Conservation (phyloP, 2,888 invertebrate species). For the Argynnis bischoffii region DNA sequence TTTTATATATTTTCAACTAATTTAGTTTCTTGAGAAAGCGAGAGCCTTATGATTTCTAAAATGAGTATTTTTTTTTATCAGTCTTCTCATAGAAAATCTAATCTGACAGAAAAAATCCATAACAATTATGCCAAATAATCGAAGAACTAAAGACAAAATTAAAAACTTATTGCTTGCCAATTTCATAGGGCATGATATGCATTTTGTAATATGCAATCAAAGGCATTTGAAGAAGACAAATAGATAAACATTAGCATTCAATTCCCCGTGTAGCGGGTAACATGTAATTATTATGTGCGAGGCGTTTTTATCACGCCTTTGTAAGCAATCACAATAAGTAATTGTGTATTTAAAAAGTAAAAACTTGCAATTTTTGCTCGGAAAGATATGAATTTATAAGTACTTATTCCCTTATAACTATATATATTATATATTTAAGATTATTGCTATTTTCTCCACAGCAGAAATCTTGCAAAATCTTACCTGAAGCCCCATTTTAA, state of each 20-base stretch:
- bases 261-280: constrained; percentile 18
- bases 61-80: no score
- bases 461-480: constrained; percentile 23
- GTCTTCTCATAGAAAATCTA: no score
- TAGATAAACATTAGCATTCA: constrained; percentile 18
- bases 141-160: neutral
- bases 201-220: neutral
- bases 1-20: neutral
- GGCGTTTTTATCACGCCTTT: constrained; percentile 15
- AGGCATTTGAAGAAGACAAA: neutral
- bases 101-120: no score
- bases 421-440: neutral
- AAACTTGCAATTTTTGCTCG: constrained; percentile 2
- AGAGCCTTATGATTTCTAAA: no score
- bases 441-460: constrained; percentile 7
- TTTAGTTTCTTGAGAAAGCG: no score
- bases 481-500: constrained; percentile 27
- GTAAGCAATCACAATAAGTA: constrained; percentile 16
- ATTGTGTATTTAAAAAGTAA: constrained; percentile 10
- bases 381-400: no score
- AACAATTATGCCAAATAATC: no score
- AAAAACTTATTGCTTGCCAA: neutral
- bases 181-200: constrained; percentile 1
- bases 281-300: constrained; percentile 19
- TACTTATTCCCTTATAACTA: neutral